phyloP scores from a whole-genome alignment of 2,113 vertebrate genomes.

The Ramphastos sulfuratus region DNA sequence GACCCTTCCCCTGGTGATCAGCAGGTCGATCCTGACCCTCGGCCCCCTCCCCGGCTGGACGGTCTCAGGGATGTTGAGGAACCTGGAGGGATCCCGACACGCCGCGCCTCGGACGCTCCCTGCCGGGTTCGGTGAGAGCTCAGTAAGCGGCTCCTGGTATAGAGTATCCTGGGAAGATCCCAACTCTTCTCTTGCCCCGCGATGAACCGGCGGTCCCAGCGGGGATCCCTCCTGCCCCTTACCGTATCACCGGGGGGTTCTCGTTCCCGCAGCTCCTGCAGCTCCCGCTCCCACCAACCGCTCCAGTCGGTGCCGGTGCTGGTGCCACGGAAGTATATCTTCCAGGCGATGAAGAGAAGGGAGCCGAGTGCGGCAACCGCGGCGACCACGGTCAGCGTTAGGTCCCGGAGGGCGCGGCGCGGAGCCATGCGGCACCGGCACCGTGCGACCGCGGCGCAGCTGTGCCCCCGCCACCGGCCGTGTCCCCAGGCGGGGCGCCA shows the following conservation, averaged over 20 bases:
- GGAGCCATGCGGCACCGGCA: conserved; percentile 66
- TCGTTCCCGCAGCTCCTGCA: background rate
- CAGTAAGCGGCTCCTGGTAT: background rate
- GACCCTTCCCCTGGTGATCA: background rate
- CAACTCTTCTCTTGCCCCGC: background rate
- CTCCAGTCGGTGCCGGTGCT: background rate
- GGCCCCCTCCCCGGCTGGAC: background rate
- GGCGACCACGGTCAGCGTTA: conserved; percentile 79
- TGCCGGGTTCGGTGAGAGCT: background rate
- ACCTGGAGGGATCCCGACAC: background rate
- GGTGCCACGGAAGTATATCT: conserved; percentile 73
- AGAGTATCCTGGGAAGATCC: background rate
- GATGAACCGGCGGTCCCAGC: background rate
- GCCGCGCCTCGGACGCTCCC: background rate
- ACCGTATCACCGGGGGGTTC: background rate
- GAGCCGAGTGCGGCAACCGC: conserved; percentile 85
- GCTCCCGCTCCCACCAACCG: conserved; percentile 10
- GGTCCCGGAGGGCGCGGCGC: conserved; percentile 50
- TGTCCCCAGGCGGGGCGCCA: background rate
- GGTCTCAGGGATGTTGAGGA: background rate
- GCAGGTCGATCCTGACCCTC: too few relatives aligned
- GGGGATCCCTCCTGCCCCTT: background rate
- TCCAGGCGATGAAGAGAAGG: conserved; percentile 84
- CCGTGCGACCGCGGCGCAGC: background rate
- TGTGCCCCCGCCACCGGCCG: background rate